phyloP scores from a whole-genome alignment of 2,797 vertebrate species.

The Ficedula albicollis region DNA sequence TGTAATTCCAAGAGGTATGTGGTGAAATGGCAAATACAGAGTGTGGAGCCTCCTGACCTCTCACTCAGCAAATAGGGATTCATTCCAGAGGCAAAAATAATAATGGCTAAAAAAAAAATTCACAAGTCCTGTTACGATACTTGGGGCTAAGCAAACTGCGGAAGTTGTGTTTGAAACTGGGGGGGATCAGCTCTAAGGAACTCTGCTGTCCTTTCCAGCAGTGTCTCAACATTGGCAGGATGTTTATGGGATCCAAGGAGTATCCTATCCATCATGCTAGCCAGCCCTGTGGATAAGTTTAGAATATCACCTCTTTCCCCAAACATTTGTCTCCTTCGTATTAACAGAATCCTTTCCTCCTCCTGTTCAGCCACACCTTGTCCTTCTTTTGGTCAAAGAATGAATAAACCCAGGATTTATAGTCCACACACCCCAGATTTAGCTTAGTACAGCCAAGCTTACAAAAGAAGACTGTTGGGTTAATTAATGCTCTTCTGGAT shows the following conservation, averaged over 20 bases:
- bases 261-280: conserved; percentile 16
- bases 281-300: conserved; percentile 32
- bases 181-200: neutral
- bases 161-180: neutral
- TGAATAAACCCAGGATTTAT: neutral
- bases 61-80: neutral
- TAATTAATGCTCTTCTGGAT: neutral
- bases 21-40: neutral
- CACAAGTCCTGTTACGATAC: neutral
- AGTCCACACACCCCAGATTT: neutral
- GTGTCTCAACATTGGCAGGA: conserved; percentile 46
- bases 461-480: neutral
- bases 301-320: conserved; percentile 54
- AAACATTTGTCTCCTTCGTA: conserved; percentile 45
- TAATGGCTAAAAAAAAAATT: neutral
- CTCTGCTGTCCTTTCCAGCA: neutral
- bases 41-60: neutral
- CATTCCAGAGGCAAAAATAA: neutral
- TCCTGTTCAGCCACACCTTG: conserved; percentile 57
- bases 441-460: neutral
- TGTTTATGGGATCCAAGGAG: conserved; percentile 41
- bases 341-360: conserved; percentile 62
- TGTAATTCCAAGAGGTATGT: neutral
- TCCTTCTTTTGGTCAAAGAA: conserved; percentile 12
- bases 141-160: neutral